Base-by-base conservation (phyloP, 1,140 invertebrate genomes). In the Eriosoma lanigerum region DNA sequence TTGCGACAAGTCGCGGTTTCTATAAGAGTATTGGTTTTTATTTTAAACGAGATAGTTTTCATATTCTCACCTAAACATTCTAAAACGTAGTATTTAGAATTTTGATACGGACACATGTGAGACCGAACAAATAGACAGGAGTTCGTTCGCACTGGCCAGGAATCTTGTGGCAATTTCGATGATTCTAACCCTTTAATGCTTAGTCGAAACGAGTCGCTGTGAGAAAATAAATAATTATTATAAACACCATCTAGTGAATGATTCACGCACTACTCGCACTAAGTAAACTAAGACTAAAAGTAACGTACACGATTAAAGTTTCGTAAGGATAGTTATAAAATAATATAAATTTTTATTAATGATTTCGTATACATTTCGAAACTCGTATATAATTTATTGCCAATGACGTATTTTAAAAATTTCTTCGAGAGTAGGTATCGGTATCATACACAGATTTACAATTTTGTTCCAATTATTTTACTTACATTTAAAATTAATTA, bases 1-100 rank as follows among this genome's bases (percentile, higher is more conserved):
- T n/a, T n/a, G n/a, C n/a, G n/a, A n/a, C n/a, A n/a, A n/a, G n/a
- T n/a, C n/a, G n/a, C n/a, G n/a, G n/a, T n/a, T n/a, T n/a, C n/a
- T n/a, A n/a, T n/a, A n/a, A n/a, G n/a, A n/a, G n/a, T n/a, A n/a
- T n/a, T n/a, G n/a, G n/a, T n/a, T n/a, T n/a, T n/a, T n/a, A n/a
- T n/a, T n/a, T n/a, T n/a, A n/a, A n/a, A n/a, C n/a, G n/a, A n/a
- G n/a, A n/a, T n/a, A n/a, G n/a, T n/a, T n/a, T n/a, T n/a, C n/a
- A n/a, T n/a, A n/a, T 48, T 6, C 26, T 72, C 82, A 84, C 84
- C 91, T 70, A 93, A 86, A 84, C 93, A 94, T 84, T 93, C 91
- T 84, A 91, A 87, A 1, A 89, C 86, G 83, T 87, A 89, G 83
- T 86, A 89, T 60, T 85, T 85, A 17, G 84, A 84, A 72, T 52